Evolutionary conservation across 2,888 invertebrate genomes (phyloP), one percentile per base, ranked within the genome.

Genomic region (Drosophila emarginata): DNA sequence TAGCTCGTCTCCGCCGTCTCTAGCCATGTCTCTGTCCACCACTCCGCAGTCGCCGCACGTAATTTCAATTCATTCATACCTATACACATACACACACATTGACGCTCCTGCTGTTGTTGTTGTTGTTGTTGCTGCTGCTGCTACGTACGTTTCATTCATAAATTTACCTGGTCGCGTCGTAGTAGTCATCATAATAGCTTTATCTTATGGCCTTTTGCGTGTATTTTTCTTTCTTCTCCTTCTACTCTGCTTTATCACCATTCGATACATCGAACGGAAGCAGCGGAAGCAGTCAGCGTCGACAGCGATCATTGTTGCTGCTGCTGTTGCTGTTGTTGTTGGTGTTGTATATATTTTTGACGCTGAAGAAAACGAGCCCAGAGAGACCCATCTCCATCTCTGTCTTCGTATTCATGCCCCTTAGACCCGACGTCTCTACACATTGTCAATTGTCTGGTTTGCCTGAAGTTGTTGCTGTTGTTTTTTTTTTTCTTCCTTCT

Each of bases 1-100:
- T 15, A 75, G 50, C 56, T n/a, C 61, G 36, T 61, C 61, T 40
- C 53, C 37, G 21, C n/a, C 58, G 21, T 53, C 51, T 32, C 39
- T 28, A 9, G 1, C 32, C 32, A 32, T 32, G 52, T 51, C 26
- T 45, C 56, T 18, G 11, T 32, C 54, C 39, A 68, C 23, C 63
- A 53, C 61, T 32, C 69, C 63, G 62, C 64, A 65, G 64, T 58
- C 76, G 74, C 64, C 72, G 61, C 85, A 89, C 89, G 89, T 86
- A 88, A 84, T 78, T 77, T 78, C 88, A 78, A 78, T 85, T 89
- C 90, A 89, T 89, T 89, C 81, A 89, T 86, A 45, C 32, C 32
- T 32, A 32, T 9, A 11, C 9, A 32, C 7, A 15, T 40, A 40
- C 15, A 40, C 6, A 18, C 21, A 77, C 79, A 78, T 23, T 72